Evolutionary conservation across 2,888 invertebrate genomes (phyloP).

Genomic region (Dryomyza anilis): DNA sequence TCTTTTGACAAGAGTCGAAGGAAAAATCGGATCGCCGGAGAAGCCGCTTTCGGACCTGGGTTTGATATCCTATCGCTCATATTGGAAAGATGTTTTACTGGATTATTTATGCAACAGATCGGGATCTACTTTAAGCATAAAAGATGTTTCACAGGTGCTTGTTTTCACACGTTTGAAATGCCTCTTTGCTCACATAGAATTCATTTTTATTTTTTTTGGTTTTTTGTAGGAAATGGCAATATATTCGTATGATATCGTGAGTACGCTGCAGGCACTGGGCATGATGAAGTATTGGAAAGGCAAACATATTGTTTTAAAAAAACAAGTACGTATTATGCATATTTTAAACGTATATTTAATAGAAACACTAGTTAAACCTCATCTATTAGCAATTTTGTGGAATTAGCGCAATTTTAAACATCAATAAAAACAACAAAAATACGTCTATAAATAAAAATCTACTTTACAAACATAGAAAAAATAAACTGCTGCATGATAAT

Average conservation of each 20-base stretch:
- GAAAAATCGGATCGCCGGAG: constrained; percentile 99
- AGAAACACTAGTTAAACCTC: no score
- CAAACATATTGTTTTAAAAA: constrained; percentile 93
- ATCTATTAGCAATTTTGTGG: no score
- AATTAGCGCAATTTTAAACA: no score
- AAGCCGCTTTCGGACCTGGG: constrained; percentile 97
- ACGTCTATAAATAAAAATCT: no score
- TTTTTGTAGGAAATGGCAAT: constrained; percentile 83
- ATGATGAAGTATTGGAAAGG: constrained; percentile 99
- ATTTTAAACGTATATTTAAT: no score
- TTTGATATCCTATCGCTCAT: constrained; percentile 94
- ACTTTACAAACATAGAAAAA: neutral
- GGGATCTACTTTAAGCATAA: constrained; percentile 87
- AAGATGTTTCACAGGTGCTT: constrained; percentile 72
- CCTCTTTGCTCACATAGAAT: no score
- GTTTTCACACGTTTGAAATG: no score
- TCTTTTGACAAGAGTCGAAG: constrained; percentile 91
- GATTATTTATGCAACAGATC: constrained; percentile 88
- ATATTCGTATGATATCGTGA: constrained; percentile 96
- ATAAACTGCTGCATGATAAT: neutral
- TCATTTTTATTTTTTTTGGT: neutral
- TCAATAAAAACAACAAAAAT: no score
- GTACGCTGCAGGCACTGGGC: constrained; percentile 93
- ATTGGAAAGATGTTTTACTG: constrained; percentile 97
- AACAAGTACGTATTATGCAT: constrained; percentile 85